Conservation (phyloP, 2,797 vertebrate genomes). For the Pseudochromis fuscus region DNA sequence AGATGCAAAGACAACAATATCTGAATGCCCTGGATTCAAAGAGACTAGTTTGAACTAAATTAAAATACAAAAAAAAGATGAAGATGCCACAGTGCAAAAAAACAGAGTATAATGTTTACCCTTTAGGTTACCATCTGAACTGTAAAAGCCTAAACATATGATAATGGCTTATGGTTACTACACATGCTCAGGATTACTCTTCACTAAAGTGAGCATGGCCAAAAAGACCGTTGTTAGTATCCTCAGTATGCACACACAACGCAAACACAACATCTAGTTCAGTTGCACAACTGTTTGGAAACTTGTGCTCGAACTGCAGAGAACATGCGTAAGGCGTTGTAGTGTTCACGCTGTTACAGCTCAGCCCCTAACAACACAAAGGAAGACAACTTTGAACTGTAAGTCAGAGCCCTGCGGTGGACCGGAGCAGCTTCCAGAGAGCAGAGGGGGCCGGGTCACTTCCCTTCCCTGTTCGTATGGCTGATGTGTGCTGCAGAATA, state of each 20-base stretch:
- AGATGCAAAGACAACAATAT: conserved; percentile 54
- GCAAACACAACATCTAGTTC: conserved; percentile 1
- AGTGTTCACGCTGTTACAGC: conserved; percentile 38
- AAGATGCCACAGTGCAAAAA: conserved; percentile 1
- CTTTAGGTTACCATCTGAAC: conserved; percentile 44
- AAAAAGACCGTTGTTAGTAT: conserved; percentile 34
- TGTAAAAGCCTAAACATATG: conserved; percentile 58
- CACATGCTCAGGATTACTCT: conserved; percentile 51
- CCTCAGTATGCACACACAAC: conserved; percentile 24
- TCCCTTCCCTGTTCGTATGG: conserved; percentile 69
- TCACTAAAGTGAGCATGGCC: conserved; percentile 61
- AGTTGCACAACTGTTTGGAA: conserved; percentile 19
- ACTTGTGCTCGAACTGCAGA: not conserved
- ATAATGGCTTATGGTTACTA: conserved; percentile 63
- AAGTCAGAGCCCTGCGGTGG: conserved; percentile 57
- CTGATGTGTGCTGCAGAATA: conserved; percentile 66
- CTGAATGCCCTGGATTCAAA: conserved; percentile 48
- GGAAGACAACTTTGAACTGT: conserved; percentile 61
- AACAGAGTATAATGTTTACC: conserved; percentile 63
- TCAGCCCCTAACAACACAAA: conserved; percentile 47
- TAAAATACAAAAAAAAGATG: not conserved
- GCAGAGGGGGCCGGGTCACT: conserved; percentile 64
- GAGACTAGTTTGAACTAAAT: conserved; percentile 3
- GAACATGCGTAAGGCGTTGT: conserved; percentile 1
- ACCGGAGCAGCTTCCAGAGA: conserved; percentile 58